These are phyloP conservation scores for Lerema accius DNA, from an alignment of 1,140 invertebrate species.

Conservation along the genomic window DNA sequence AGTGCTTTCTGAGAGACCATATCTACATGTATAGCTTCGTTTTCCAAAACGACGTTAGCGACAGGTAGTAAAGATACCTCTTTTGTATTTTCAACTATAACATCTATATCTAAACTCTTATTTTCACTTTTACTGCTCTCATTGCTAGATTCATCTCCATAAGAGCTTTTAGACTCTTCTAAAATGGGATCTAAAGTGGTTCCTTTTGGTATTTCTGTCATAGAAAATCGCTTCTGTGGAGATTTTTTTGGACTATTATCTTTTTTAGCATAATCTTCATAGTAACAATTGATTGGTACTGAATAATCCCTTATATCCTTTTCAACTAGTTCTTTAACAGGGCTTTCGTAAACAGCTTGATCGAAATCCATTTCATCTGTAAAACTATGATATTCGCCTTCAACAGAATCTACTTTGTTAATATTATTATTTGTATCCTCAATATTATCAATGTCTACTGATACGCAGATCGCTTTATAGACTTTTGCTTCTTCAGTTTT, in stretches of 20 bases:
- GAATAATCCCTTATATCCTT: slow-evolving; percentile 80
- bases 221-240: slow-evolving; percentile 43
- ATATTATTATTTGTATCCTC: slow-evolving; percentile 43
- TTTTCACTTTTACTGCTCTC: slow-evolving; percentile 35
- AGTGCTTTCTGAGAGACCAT: neutral
- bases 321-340: slow-evolving; percentile 73
- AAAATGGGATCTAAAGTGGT: slow-evolving; percentile 66
- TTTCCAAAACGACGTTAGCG: neutral
- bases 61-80: neutral
- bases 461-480: slow-evolving; percentile 40
- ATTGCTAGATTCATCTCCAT: slow-evolving; percentile 53
- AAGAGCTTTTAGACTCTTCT: slow-evolving; percentile 73
- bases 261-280: slow-evolving; percentile 61
- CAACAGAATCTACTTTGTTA: slow-evolving; percentile 43
- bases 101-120: neutral
- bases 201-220: slow-evolving; percentile 38
- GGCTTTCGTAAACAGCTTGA: slow-evolving; percentile 68
- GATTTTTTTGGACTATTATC: slow-evolving; percentile 53
- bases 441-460: slow-evolving; percentile 11
- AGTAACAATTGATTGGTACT: slow-evolving; percentile 72
- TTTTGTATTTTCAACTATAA: slow-evolving; percentile 3
- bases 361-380: slow-evolving; percentile 70
- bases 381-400: slow-evolving; percentile 77
- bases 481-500: slow-evolving; percentile 24
- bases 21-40: neutral